These are phyloP conservation scores for Phenganax subtilis DNA, from an alignment of 92 coral and sea anemone species.

Conservation along the genomic window DNA sequence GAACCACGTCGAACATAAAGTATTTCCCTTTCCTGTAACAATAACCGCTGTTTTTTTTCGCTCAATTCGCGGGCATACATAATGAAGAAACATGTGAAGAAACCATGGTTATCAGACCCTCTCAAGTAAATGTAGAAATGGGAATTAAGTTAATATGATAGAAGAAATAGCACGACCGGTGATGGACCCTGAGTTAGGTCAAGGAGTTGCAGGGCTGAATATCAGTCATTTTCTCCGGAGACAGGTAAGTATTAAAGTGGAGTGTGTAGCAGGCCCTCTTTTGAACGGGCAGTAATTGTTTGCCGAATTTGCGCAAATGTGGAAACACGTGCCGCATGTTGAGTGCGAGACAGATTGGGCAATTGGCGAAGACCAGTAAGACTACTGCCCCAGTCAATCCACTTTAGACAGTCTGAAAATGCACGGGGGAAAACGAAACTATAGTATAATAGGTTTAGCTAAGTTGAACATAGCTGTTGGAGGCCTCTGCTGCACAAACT, in stretches of 20 bases:
- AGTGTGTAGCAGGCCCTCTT: too few species aligned
- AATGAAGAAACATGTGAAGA: not conserved
- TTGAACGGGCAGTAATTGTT: not conserved
- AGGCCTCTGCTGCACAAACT: too few species aligned
- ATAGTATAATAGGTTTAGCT: too few species aligned
- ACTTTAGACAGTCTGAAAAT: too few species aligned
- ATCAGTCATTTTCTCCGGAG: not conserved
- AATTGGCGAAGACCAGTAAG: too few species aligned
- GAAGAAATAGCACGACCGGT: not conserved
- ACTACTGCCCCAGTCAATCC: too few species aligned
- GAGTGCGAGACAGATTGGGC: too few species aligned
- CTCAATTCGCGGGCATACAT: not conserved
- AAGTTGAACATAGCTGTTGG: too few species aligned
- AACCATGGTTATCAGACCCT: not conserved
- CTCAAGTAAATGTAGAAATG: not conserved
- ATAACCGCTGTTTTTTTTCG: slow-evolving; percentile 7
- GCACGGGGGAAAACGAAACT: too few species aligned
- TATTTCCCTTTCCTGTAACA: too few species aligned
- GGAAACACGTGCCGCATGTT: too few species aligned
- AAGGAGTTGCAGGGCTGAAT: not conserved
- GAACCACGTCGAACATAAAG: too few species aligned
- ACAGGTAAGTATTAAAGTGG: not conserved
- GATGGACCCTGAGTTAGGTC: not conserved
- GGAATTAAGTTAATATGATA: not conserved
- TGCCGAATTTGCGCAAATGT: not conserved